Conservation (phyloP, 2,797 vertebrate species). For the Bryconaethiops microstoma region DNA sequence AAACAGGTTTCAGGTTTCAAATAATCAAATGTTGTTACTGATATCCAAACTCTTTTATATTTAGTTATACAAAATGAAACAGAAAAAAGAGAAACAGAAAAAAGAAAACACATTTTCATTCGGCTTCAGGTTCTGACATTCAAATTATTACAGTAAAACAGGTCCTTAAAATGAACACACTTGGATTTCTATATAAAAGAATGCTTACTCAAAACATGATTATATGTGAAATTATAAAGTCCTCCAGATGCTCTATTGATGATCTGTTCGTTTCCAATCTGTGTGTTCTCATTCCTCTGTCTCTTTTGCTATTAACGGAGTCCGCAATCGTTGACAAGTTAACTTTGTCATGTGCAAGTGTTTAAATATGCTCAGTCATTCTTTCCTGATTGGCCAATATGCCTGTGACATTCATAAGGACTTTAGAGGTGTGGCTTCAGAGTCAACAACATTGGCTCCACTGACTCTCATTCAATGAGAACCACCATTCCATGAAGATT, state of each 20-base stretch:
- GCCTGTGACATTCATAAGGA: background rate
- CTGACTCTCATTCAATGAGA: background rate
- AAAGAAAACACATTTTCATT: conserved; percentile 65
- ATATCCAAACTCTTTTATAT: conserved; percentile 35
- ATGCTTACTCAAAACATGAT: conserved; percentile 54
- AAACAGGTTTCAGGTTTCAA: conserved; percentile 38
- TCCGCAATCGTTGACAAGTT: background rate
- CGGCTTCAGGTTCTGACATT: conserved; percentile 36
- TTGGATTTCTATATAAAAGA: conserved; percentile 65
- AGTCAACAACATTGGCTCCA: background rate
- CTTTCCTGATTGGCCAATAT: background rate
- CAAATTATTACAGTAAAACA: conserved; percentile 61
- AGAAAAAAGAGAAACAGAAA: conserved; percentile 29
- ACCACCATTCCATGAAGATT: background rate
- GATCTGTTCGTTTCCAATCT: background rate
- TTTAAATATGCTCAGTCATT: background rate
- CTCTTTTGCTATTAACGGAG: background rate
- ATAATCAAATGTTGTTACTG: conserved; percentile 45
- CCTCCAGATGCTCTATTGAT: conserved; percentile 17
- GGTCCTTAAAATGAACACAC: conserved; percentile 55
- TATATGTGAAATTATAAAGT: conserved; percentile 28
- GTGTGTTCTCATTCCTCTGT: background rate
- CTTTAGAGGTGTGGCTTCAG: background rate
- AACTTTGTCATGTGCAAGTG: background rate
- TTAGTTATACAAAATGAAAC: conserved; percentile 27